Conservation (phyloP, 2,797 vertebrate genomes). For the Galago senegalensis region DNA sequence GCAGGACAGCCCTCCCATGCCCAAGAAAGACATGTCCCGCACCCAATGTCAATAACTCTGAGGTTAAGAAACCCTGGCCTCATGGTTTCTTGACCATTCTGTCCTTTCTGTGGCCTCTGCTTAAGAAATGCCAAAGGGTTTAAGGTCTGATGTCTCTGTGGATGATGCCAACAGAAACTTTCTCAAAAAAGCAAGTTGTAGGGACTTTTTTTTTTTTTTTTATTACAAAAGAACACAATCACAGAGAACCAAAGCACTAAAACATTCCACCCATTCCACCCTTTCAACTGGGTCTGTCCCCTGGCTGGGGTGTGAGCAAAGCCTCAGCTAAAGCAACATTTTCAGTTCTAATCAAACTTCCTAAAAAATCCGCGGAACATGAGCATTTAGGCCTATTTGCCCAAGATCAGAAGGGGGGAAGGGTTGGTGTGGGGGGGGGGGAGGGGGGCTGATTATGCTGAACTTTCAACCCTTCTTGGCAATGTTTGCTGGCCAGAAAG, state of each 20-base stretch:
- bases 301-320: neutral
- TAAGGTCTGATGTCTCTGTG: neutral
- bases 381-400: neutral
- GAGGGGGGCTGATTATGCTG: slow-evolving; percentile 74
- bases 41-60: neutral
- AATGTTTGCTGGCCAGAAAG: slow-evolving; percentile 81
- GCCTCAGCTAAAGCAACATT: neutral
- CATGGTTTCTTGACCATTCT: no score
- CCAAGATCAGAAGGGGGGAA: slow-evolving; percentile 46
- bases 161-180: neutral
- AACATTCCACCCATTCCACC: neutral
- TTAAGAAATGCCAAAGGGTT: neutral
- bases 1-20: neutral
- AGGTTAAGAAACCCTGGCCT: neutral
- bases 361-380: slow-evolving; percentile 37
- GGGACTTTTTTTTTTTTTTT: slow-evolving; percentile 5
- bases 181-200: slow-evolving; percentile 52
- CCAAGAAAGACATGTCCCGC: neutral
- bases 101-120: neutral
- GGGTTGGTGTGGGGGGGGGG: slow-evolving; percentile 52
- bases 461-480: slow-evolving; percentile 85
- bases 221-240: slow-evolving; percentile 48
- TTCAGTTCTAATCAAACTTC: neutral
- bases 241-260: neutral
- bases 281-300: neutral